These are phyloP conservation scores for Schrankia costaestrigalis DNA, from an alignment of 2,888 invertebrate species.

Conservation along the genomic window DNA sequence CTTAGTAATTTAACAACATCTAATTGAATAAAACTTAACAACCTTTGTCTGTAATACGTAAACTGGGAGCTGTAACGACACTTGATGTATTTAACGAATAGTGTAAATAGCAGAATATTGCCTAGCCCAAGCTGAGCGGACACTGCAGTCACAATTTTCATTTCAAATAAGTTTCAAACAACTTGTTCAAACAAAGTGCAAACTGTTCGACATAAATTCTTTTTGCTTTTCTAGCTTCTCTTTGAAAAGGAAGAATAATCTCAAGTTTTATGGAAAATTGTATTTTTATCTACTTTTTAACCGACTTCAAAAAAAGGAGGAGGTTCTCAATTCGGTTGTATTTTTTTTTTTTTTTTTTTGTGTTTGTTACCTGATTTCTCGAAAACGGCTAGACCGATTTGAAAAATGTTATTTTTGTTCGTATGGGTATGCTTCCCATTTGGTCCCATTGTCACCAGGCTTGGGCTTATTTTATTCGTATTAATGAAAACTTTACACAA, in stretches of 20 bases:
- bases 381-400: too few relatives aligned
- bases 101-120: constrained; percentile 7
- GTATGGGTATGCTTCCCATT: too few relatives aligned
- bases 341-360: too few relatives aligned
- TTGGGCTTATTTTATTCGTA: too few relatives aligned
- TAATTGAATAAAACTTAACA: constrained; percentile 48
- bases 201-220: constrained; percentile 8
- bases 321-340: too few relatives aligned
- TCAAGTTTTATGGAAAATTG: not conserved
- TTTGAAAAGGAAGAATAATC: not conserved
- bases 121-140: not conserved
- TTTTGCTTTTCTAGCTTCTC: constrained; percentile 4
- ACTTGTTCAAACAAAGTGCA: constrained; percentile 14
- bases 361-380: too few relatives aligned
- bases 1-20: constrained; percentile 57
- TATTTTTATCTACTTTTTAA: not conserved
- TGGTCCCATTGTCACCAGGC: too few relatives aligned
- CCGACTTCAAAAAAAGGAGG: too few relatives aligned
- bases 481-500: too few relatives aligned
- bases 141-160: constrained; percentile 17
- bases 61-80: constrained; percentile 5
- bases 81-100: not conserved
- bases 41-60: constrained; percentile 20
- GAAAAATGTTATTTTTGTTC: too few relatives aligned
- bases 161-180: constrained; percentile 24